Percentiles rank a stretch among this genome's conserved stretches.
phyloP scores from a whole-genome alignment of 1,140 invertebrate genomes.

The Drosophila kanapiae region DNA sequence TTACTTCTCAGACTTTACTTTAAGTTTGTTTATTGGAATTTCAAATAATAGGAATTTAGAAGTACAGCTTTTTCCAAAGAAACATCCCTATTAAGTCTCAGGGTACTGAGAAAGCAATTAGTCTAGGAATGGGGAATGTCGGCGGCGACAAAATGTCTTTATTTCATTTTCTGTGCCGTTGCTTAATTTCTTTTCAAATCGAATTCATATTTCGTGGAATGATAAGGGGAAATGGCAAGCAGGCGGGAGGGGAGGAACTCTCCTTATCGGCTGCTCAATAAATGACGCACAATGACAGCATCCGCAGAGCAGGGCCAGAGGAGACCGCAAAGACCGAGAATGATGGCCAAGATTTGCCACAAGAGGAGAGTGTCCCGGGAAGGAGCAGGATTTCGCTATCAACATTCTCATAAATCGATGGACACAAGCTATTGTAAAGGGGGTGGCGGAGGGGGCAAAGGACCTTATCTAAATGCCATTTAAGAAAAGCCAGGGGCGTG shows the following conservation, averaged over 20 bases:
- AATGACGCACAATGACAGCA: constrained; percentile 64
- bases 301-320: constrained; percentile 7
- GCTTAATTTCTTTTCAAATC: constrained; percentile 75
- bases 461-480: constrained; percentile 81
- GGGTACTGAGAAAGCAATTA: constrained; percentile 15
- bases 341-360: constrained; percentile 33
- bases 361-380: neutral
- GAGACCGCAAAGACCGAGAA: constrained; percentile 14
- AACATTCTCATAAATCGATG: constrained; percentile 70
- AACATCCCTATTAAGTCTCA: neutral
- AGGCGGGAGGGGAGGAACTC: neutral
- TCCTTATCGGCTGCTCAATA: constrained; percentile 70
- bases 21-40: too few relatives aligned
- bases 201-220: constrained; percentile 68
- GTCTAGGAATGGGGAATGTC: constrained; percentile 3
- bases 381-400: constrained; percentile 44
- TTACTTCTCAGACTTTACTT: neutral
- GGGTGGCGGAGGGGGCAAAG: constrained; percentile 6
- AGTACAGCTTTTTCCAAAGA: neutral
- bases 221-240: neutral
- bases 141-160: constrained; percentile 76
- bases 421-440: constrained; percentile 41
- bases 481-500: constrained; percentile 45
- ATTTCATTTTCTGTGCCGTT: constrained; percentile 53
- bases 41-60: too few relatives aligned